These are phyloP conservation scores for Platyscapa corneri DNA, from an alignment of 1,140 invertebrate genomes.

Conservation along the genomic window DNA sequence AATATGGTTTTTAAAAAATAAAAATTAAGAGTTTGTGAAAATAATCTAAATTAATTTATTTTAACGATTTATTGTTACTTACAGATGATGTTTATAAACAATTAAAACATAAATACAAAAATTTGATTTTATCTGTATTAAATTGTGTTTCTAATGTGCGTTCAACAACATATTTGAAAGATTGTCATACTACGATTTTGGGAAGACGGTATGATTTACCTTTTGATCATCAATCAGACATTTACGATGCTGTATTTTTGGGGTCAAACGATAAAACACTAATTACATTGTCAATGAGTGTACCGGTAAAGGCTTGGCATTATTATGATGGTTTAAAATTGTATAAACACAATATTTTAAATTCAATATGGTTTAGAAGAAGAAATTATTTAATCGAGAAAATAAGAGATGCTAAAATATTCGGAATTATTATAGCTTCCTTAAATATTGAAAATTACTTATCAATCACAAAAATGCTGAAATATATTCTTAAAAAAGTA, in stretches of 20 bases:
- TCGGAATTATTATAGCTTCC: constrained; percentile 93
- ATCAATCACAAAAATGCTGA: constrained; percentile 84
- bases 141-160: constrained; percentile 69
- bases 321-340: constrained; percentile 70
- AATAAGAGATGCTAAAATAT: constrained; percentile 88
- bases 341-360: constrained; percentile 66
- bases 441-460: constrained; percentile 88
- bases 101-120: constrained; percentile 59
- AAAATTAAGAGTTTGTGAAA: background rate
- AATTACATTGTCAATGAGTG: constrained; percentile 75
- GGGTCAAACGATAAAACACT: constrained; percentile 74
- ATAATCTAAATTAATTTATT: background rate
- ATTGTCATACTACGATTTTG: constrained; percentile 54
- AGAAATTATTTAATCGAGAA: constrained; percentile 90
- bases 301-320: constrained; percentile 74
- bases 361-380: constrained; percentile 81
- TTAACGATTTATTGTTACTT: constrained; percentile 53
- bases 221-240: constrained; percentile 59
- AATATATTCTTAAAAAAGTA: constrained; percentile 81
- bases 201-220: constrained; percentile 67
- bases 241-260: constrained; percentile 77
- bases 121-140: constrained; percentile 63
- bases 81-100: constrained; percentile 60
- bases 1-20: background rate
- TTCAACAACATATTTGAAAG: constrained; percentile 55